Evolutionary conservation across 2,113 vertebrate species (phyloP), one percentile per base, ranked within the genome.

Genomic region (Podocnemis expansa): DNA sequence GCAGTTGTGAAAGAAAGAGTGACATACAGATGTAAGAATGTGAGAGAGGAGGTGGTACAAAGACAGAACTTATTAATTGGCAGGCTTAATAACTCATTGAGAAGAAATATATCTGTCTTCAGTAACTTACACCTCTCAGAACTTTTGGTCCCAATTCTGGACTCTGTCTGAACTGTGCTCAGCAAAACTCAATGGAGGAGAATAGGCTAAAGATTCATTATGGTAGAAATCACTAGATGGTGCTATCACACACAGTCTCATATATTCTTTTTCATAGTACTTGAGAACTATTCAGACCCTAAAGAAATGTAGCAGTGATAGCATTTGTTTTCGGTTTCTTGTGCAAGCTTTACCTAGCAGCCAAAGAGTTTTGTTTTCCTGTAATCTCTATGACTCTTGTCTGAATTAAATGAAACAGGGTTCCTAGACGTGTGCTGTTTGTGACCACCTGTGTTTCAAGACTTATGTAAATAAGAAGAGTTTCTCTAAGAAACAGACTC

Each of bases 211-310:
- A 45, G 87, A 75, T 13, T 55, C 17, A 16, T 43, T 17, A 75
- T 52, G 3, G 8, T 10, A 87, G 31, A 80, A 67, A 19, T 38
- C 5, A 14, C 73, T 49, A 83, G 4, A 16, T 45, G 27, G 8
- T 10, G 82, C 12, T 29, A 41, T 24, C n/a, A 38, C 11, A 54
- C 2, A 1, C n/a, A 94, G 10, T n/a, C 8, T 78, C 49, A 47
- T 0, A 3, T 80, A 17, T 80, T 0, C 0, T 67, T 90, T 90
- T 85, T 75, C 5, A 34, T 9, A 22, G 4, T 25, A 8, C 16
- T 34, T 56, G 29, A 91, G 94, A 94, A 82, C 6, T 25, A 1
- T 5, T 84, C 70, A 12, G 24, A 41, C 84, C 79, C 22, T 54
- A 16, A 0, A 0, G n/a, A 89, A 85, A 89, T 75, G 54, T 67